Evolutionary conservation across 2,113 vertebrate genomes (phyloP).

Genomic region (Stercorarius parasiticus): DNA sequence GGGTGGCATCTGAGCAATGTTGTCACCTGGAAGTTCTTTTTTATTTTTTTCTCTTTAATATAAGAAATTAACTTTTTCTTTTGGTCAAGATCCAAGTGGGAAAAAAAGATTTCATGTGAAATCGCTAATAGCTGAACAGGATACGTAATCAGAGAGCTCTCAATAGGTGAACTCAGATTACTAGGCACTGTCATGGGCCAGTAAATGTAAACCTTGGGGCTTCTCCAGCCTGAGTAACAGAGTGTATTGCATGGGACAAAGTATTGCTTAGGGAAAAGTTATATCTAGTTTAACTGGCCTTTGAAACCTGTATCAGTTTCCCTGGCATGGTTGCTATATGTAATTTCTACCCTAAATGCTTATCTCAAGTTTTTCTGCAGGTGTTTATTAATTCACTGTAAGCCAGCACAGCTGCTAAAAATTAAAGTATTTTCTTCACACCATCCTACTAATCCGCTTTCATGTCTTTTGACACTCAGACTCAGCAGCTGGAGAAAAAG

Average conservation of each 20-base stretch:
- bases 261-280: neutral
- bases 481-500: slow-evolving; percentile 33
- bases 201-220: neutral
- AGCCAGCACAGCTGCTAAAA: slow-evolving; percentile 52
- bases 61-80: neutral
- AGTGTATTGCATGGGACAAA: neutral
- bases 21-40: neutral
- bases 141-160: neutral
- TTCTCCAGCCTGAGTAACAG: neutral
- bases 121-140: neutral
- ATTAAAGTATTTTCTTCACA: slow-evolving; percentile 42
- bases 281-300: neutral
- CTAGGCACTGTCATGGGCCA: neutral
- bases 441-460: slow-evolving; percentile 19
- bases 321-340: neutral
- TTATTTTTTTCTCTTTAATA: neutral
- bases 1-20: neutral
- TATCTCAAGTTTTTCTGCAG: slow-evolving; percentile 10
- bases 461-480: slow-evolving; percentile 29
- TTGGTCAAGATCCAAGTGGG: neutral
- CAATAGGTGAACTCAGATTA: neutral
- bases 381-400: slow-evolving; percentile 42
- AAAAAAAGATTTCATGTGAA: neutral
- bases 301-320: slow-evolving; percentile 26
- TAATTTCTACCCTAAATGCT: neutral